These are phyloP conservation scores for Dunckerocampus dactyliophorus DNA, from an alignment of 2,113 vertebrate species.

Conservation along the genomic window DNA sequence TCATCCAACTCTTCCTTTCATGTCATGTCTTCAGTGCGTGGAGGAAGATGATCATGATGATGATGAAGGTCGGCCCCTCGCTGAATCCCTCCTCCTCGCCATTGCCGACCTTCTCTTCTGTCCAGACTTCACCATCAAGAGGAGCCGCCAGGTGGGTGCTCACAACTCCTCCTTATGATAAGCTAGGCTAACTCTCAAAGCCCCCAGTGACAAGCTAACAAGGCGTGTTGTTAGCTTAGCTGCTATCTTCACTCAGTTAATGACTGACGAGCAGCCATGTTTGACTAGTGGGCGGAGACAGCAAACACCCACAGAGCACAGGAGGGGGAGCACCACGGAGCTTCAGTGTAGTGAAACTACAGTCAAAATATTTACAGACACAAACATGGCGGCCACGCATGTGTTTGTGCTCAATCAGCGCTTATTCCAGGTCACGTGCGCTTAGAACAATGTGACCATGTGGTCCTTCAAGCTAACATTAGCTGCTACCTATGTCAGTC, in stretches of 20 bases:
- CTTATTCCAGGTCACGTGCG: no score
- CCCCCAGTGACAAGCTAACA: background rate
- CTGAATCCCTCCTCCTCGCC: slow-evolving; percentile 87
- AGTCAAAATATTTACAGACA: no score
- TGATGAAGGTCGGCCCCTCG: slow-evolving; percentile 82
- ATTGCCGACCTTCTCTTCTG: slow-evolving; percentile 94
- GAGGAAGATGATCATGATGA: slow-evolving; percentile 69
- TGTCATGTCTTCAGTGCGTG: slow-evolving; percentile 36
- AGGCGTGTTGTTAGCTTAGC: background rate
- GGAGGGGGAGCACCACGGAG: background rate
- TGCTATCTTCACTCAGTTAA: slow-evolving; percentile 47
- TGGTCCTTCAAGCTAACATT: background rate
- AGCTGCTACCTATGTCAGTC: background rate
- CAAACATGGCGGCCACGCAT: no score
- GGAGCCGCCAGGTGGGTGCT: slow-evolving; percentile 76
- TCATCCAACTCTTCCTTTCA: background rate
- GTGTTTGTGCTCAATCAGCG: no score
- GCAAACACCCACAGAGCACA: slow-evolving; percentile 37
- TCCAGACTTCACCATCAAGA: slow-evolving; percentile 90
- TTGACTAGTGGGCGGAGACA: slow-evolving; percentile 48
- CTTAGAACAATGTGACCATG: background rate
- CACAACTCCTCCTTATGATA: no score
- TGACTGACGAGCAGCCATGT: slow-evolving; percentile 49
- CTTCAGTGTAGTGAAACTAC: no score
- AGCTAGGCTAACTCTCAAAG: no score